These are phyloP conservation scores for Lacanobia oleracea DNA, from an alignment of 2,888 invertebrate species.

Conservation along the genomic window DNA sequence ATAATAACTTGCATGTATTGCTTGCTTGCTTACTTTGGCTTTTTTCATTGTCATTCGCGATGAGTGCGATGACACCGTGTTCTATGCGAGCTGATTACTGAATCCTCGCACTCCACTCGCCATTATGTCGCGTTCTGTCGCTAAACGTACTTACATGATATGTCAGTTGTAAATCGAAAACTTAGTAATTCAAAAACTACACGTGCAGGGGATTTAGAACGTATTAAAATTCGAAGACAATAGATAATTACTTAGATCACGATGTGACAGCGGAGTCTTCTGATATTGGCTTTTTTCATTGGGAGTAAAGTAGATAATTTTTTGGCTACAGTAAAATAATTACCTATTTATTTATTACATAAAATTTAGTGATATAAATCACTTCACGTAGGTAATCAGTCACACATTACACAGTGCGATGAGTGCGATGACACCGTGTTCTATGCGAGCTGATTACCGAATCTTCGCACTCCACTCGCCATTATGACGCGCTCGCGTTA, in stretches of 20 bases:
- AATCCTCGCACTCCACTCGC: conserved; percentile 57
- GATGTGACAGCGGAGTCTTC: too few species aligned
- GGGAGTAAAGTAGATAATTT: too few species aligned
- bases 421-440: conserved; percentile 18
- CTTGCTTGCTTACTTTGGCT: too few species aligned
- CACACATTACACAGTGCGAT: conserved; percentile 32
- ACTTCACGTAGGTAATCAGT: conserved; percentile 38
- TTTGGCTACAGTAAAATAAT: too few species aligned
- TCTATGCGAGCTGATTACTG: conserved; percentile 68
- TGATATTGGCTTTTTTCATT: too few species aligned
- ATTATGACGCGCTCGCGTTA: conserved; percentile 54
- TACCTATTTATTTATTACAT: too few species aligned
- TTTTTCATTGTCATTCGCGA: too few species aligned
- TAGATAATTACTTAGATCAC: too few species aligned
- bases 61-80: conserved; percentile 1
- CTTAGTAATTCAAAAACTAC: conserved; percentile 71
- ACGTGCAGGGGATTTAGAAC: too few species aligned
- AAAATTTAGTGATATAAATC: background rate
- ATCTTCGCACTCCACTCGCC: conserved; percentile 58
- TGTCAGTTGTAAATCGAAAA: conserved; percentile 80
- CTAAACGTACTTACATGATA: conserved; percentile 70
- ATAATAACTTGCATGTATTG: too few species aligned
- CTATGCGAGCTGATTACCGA: conserved; percentile 68
- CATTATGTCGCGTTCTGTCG: conserved; percentile 57
- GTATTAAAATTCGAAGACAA: too few species aligned